Conservation (phyloP, 2,113 vertebrate genomes). For the Bufo gargarizans region DNA sequence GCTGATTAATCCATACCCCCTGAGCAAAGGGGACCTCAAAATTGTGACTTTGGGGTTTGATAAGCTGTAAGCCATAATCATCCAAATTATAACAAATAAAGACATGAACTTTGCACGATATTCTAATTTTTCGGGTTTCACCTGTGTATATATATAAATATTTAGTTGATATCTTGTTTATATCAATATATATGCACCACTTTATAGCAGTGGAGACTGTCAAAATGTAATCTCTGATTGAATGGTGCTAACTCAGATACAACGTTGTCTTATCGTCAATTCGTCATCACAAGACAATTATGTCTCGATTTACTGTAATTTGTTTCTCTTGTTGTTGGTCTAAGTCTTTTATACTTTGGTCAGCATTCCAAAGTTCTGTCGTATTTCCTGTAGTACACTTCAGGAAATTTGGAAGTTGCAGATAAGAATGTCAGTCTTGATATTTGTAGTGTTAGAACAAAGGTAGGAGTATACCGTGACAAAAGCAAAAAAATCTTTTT, state of each 20-base stretch:
- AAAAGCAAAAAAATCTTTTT: background rate
- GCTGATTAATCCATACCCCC: no score
- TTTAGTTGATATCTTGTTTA: no score
- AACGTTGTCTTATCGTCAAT: background rate
- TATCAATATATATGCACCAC: no score
- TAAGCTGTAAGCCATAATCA: no score
- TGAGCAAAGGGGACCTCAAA: no score
- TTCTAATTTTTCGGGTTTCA: no score
- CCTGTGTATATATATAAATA: no score
- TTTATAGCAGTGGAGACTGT: background rate
- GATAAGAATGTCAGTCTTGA: constrained; percentile 12
- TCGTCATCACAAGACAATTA: background rate
- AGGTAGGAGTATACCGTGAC: background rate
- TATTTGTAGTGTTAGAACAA: background rate
- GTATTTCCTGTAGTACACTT: constrained; percentile 22
- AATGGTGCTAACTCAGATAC: no score
- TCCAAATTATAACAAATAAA: no score
- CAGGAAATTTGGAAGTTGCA: constrained; percentile 13
- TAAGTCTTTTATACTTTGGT: constrained; percentile 22
- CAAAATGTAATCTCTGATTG: background rate
- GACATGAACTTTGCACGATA: no score
- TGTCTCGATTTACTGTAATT: constrained; percentile 2
- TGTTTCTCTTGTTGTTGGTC: background rate
- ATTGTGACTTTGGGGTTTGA: no score
- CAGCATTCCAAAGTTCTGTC: constrained; percentile 18